Percentiles rank a stretch among this genome's conserved stretches.
phyloP scores from a whole-genome alignment of 1,140 invertebrate genomes.

The Saccostrea glomerata region DNA sequence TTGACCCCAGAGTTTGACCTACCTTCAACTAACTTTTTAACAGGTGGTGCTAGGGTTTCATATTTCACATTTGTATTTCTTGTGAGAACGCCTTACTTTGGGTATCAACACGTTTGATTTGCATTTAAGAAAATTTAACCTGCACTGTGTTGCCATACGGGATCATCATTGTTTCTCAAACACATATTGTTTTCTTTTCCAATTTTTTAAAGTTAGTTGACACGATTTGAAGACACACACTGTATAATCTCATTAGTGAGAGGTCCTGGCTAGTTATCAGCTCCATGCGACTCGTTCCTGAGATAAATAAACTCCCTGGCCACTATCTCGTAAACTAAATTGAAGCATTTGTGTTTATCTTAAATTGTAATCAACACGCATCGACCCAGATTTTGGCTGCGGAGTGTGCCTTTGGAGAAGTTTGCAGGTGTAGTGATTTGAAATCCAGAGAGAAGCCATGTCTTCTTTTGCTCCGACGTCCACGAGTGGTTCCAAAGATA shows the following conservation, averaged over 20 bases:
- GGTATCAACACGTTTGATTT: no score
- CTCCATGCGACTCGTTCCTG: neutral
- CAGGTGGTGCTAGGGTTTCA: no score
- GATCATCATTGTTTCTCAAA: neutral
- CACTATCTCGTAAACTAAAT: conserved; percentile 29
- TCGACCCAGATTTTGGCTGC: conserved; percentile 34
- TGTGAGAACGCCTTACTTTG: no score
- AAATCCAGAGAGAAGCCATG: conserved; percentile 54
- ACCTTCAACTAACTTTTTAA: no score
- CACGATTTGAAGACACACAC: neutral
- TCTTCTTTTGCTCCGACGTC: conserved; percentile 72
- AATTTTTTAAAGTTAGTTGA: no score
- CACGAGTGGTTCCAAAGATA: neutral
- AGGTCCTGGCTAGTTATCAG: neutral
- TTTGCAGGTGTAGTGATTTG: neutral
- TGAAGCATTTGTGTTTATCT: conserved; percentile 19
- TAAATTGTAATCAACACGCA: neutral
- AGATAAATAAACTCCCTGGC: neutral
- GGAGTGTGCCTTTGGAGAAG: neutral
- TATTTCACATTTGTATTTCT: no score
- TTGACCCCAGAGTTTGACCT: no score
- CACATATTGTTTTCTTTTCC: neutral
- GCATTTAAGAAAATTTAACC: no score
- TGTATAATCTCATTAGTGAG: conserved; percentile 19
- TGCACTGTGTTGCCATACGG: no score